These are phyloP conservation scores for Sterrhoptilus dennistouni DNA, from an alignment of 2,113 vertebrate genomes.

Conservation along the genomic window DNA sequence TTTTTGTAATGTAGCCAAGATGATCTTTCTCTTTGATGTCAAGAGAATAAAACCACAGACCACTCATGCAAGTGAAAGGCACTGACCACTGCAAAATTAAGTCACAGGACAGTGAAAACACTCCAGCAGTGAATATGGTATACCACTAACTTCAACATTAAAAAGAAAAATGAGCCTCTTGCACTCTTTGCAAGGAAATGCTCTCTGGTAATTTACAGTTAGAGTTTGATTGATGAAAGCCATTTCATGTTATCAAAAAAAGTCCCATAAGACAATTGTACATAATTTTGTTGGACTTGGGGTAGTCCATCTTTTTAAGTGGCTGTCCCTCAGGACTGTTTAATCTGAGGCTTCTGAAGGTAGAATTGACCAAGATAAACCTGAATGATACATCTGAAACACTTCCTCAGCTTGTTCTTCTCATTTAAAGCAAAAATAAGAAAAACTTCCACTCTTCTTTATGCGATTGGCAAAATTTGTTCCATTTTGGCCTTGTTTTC, in stretches of 20 bases:
- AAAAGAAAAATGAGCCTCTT: constrained; percentile 1
- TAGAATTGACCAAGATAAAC: not conserved
- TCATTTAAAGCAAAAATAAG: not conserved
- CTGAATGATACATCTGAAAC: not conserved
- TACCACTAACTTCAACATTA: not conserved
- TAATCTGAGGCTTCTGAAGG: not conserved
- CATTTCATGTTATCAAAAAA: constrained; percentile 9
- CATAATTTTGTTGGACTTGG: not conserved
- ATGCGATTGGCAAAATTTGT: not conserved
- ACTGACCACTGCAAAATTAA: constrained; percentile 40
- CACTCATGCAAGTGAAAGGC: constrained; percentile 51
- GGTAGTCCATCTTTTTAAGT: constrained; percentile 19
- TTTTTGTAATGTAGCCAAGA: constrained; percentile 6
- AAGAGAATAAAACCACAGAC: constrained; percentile 53
- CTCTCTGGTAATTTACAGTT: constrained; percentile 4
- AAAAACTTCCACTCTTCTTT: not conserved
- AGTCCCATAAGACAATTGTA: constrained; percentile 1
- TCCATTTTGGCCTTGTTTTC: not conserved
- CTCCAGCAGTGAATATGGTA: not conserved
- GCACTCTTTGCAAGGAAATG: not conserved
- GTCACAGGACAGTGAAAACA: constrained; percentile 20
- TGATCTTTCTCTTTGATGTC: constrained; percentile 37
- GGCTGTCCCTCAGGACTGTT: not conserved
- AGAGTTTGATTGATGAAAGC: constrained; percentile 23
- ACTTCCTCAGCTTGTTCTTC: not conserved